Percentiles rank a stretch among this genome's conserved stretches.
These are phyloP conservation scores for Cydia pomonella DNA, from an alignment of 1,140 invertebrate genomes.

Conservation along the genomic window DNA sequence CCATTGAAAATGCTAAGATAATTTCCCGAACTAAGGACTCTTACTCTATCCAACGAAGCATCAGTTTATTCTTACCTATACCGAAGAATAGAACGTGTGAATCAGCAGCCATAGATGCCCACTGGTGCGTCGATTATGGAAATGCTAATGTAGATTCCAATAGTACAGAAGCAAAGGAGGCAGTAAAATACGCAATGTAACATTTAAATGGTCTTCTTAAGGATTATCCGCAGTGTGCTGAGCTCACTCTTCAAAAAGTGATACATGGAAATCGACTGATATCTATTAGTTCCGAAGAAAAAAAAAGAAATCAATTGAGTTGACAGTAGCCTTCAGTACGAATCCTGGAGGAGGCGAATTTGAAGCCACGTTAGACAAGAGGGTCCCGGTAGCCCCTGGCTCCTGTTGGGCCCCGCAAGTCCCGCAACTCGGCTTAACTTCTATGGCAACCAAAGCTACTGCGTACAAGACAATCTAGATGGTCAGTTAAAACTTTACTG, in stretches of 20 bases:
- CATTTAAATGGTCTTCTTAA: constrained; percentile 82
- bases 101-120: constrained; percentile 86
- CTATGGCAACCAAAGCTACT: constrained; percentile 87
- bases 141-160: constrained; percentile 61
- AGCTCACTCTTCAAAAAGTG: constrained; percentile 75
- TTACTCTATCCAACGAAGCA: constrained; percentile 76
- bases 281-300: constrained; percentile 41
- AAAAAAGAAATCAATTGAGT: constrained; percentile 71
- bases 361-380: constrained; percentile 83
- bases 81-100: constrained; percentile 86
- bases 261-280: constrained; percentile 70
- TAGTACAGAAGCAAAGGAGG: constrained; percentile 66
- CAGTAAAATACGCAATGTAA: constrained; percentile 78
- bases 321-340: constrained; percentile 82
- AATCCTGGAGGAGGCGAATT: constrained; percentile 84
- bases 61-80: constrained; percentile 88
- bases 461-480: constrained; percentile 47
- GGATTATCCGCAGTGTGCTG: constrained; percentile 81
- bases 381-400: constrained; percentile 47
- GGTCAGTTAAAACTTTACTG: constrained; percentile 87
- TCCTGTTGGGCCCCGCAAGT: constrained; percentile 84
- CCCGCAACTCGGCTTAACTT: constrained; percentile 86
- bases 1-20: constrained; percentile 54
- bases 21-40: constrained; percentile 40
- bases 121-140: constrained; percentile 90